Percentiles rank a stretch among this genome's conserved stretches.
phyloP scores from a whole-genome alignment of 2,888 invertebrate species.

The Himalopsyche kuldschensis region DNA sequence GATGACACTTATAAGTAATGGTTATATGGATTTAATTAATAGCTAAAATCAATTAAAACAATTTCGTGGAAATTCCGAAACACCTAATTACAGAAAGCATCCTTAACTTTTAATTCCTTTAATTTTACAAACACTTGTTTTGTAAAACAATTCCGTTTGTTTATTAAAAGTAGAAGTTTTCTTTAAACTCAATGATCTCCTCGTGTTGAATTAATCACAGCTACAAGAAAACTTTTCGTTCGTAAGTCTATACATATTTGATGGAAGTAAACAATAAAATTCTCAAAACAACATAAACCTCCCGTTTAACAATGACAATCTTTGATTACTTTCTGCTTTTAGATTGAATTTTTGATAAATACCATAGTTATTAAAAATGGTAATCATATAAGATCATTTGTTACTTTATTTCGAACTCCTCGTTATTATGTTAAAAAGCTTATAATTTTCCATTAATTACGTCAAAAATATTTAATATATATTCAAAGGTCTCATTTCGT shows the following conservation, averaged over 20 bases:
- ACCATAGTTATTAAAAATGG: neutral
- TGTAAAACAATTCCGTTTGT: neutral
- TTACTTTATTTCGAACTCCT: too few species aligned
- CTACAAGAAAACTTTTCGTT: neutral
- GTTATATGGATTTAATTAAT: neutral
- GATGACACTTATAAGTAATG: neutral
- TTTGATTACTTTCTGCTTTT: neutral
- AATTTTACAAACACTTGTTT: neutral
- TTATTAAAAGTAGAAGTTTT: neutral
- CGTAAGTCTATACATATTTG: neutral
- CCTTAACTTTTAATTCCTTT: neutral
- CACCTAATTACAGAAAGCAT: neutral
- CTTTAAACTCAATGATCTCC: neutral
- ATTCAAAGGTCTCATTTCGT: too few species aligned
- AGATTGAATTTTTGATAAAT: neutral
- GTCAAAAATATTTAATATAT: too few species aligned
- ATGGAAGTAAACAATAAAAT: neutral
- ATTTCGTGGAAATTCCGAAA: neutral
- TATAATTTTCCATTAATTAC: too few species aligned
- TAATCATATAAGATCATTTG: neutral
- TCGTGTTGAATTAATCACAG: neutral
- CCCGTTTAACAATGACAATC: neutral
- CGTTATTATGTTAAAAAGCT: too few species aligned
- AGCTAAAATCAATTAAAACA: neutral
- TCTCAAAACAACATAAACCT: neutral